Evolutionary conservation across 2,797 vertebrate species (phyloP), one percentile per base, ranked within the genome.

Genomic region (Gadopsis bispinosus): DNA sequence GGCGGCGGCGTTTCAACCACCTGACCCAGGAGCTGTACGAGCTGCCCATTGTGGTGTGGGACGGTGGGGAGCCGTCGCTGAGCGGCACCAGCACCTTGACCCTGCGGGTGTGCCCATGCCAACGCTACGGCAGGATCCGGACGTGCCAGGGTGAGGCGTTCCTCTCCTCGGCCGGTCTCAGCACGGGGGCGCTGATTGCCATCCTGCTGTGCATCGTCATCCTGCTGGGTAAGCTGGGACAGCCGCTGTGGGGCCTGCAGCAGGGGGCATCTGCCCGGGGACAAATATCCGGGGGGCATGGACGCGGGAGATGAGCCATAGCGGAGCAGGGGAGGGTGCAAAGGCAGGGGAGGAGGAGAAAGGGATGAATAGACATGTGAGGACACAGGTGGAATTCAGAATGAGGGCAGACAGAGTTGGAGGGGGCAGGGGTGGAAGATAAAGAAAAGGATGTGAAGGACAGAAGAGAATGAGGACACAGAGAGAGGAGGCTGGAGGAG

Each of bases 171-270:
- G 97, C 98, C 0, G 98, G 98, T 4, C 94, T 99, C 92, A 99
- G 98, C 93, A 99, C 98, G 0, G 98, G 98, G 54, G 98, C 98
- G 10, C 94, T 99, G 85, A 97, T 99, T 0, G 98, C 98, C 68
- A 99, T 99, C 89, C 95, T 99, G 62, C 96, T 99, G 74, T 99
- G 98, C 86, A 95, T 99, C 64, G 76, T 99, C 92, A 98, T 99
- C 90, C 95, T 99, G 81, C 95, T 99, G n/a, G 97, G 98, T 99
- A 88, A 96, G 97, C 85, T 45, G 70, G 78, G 71, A 64, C 58
- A 53, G 77, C 8, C n/a, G 10, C 77, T 22, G 59, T 3, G 4
- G 77, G 77, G 73, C 51, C 16, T 37, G 37, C 7, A 7, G 77
- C 47, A 17, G 58, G 48, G 78, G 79, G 79, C 69, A 20, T 35